Conservation (phyloP, 1,140 invertebrate genomes). For the Cotesia chilonis region DNA sequence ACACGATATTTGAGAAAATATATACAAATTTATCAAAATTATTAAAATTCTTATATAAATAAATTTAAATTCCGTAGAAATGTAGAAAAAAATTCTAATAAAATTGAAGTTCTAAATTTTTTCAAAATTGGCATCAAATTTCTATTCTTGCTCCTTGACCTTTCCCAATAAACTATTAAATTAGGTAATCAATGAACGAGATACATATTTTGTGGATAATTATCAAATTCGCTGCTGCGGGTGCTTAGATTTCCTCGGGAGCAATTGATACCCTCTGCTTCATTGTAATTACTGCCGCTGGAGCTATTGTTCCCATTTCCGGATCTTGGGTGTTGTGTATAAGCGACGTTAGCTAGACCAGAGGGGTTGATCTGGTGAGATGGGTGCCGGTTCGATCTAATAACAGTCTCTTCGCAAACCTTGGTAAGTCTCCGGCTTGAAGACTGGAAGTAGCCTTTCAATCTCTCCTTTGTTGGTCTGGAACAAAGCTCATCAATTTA, state of each 20-base stretch:
- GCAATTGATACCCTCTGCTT: conserved; percentile 5
- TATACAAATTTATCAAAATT: no score
- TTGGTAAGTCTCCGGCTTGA: conserved; percentile 45
- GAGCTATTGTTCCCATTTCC: conserved; percentile 12
- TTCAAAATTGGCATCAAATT: no score
- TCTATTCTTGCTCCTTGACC: no score
- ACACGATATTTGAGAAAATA: no score
- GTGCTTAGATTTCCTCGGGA: conserved; percentile 23
- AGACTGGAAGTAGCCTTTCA: conserved; percentile 72
- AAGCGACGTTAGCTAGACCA: conserved; percentile 32
- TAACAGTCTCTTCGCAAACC: conserved; percentile 20
- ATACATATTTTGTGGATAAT: conserved; percentile 18
- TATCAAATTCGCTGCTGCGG: conserved; percentile 26
- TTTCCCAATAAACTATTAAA: neutral
- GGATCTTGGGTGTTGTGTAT: conserved; percentile 30
- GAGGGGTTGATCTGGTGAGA: neutral
- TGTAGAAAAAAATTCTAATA: no score
- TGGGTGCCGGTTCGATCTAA: neutral
- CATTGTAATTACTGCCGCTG: conserved; percentile 31
- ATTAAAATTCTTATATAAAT: no score
- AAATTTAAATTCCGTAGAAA: no score
- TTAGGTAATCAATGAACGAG: neutral
- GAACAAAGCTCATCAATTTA: conserved; percentile 34
- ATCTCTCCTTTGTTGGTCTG: conserved; percentile 70
- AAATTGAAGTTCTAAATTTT: no score